These are phyloP conservation scores for Salpingus planirostris DNA, from an alignment of 2,888 invertebrate species.

Conservation along the genomic window DNA sequence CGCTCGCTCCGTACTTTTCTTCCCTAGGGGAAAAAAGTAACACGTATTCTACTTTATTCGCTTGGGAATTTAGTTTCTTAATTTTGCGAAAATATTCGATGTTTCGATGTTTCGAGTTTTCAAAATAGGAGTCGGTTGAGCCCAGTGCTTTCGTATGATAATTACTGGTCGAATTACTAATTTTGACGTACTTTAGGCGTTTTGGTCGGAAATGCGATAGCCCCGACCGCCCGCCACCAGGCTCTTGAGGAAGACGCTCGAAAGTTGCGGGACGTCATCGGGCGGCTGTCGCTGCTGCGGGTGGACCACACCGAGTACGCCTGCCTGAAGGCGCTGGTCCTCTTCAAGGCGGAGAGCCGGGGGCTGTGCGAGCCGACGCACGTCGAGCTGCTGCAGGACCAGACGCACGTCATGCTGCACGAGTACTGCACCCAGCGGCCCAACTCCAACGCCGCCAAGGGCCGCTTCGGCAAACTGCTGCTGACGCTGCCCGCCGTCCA, in stretches of 20 bases:
- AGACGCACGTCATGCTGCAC: constrained; percentile 67
- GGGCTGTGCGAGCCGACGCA: constrained; percentile 53
- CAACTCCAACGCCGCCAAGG: constrained; percentile 36
- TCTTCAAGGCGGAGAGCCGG: constrained; percentile 68
- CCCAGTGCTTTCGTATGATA: too few species aligned
- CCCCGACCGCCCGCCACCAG: constrained; percentile 46
- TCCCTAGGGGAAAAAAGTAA: too few species aligned
- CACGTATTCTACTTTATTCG: too few species aligned
- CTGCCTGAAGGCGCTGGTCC: constrained; percentile 71
- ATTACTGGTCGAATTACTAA: too few species aligned
- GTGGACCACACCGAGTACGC: constrained; percentile 79
- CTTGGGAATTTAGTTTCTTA: too few species aligned
- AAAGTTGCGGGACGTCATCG: constrained; percentile 55
- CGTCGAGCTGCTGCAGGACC: constrained; percentile 67
- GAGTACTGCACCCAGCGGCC: constrained; percentile 52
- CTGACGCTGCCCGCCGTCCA: constrained; percentile 60
- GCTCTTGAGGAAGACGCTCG: constrained; percentile 48
- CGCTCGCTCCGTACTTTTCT: too few species aligned
- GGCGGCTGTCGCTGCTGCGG: constrained; percentile 54
- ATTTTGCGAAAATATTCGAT: too few species aligned
- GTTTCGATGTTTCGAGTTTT: too few species aligned
- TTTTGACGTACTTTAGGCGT: constrained; percentile 28
- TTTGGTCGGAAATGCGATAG: constrained; percentile 39
- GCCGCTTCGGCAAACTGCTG: constrained; percentile 65
- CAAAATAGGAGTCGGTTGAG: too few species aligned